Base-by-base conservation (phyloP, 2,797 vertebrate species). In the Aratinga solstitialis region DNA sequence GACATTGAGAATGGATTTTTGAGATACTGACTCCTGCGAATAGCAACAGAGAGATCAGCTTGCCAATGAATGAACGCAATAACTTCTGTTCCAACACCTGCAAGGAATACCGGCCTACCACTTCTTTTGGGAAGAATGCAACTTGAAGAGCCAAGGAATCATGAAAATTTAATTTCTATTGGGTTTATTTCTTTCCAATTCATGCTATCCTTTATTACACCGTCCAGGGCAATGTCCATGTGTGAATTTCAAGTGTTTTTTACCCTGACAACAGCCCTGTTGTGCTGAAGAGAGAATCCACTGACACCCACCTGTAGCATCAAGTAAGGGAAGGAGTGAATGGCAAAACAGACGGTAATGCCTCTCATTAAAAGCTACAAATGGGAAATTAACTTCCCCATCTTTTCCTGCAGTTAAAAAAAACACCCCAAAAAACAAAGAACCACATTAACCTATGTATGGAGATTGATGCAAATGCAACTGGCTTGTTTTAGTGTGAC, bases 391-490 rank as follows among this genome's bases (percentile, higher is more conserved):
- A 78, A 81, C 89, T 94, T 96, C 83, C 93, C 69, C 27, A 26
- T 89, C 68, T 93, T 95, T 85, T 93, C 87, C 91, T 81, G 62
- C 53, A 87, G 51, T 67, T 8, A 8, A 65, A 94, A 92, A 90
- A 83, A 13, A 73, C 79, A 12, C 2, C 13, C 22, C 21, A 22
- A 34, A 73, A 34, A 73, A 74, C 78, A 82, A 89, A 51, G 12
- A 24, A 10, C 53, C 56, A 11, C 78, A 91, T 94, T 97, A 96
- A 92, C 84, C 74, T 86, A 79, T 53, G 76, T 73, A 71, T 65
- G 43, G 84, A 97, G 92, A 97, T 94, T 65, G 96, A 94, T 76
- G 81, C 94, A 97, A 97, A 96, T 47, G 59, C 56, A 95, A 90
- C 72, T 40, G 40, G 83, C 91, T 96, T 95, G 88, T 83, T 97